Evolutionary conservation across 2,797 vertebrate species (phyloP), one percentile per base, ranked within the genome.

Genomic region (Myripristis murdjan): DNA sequence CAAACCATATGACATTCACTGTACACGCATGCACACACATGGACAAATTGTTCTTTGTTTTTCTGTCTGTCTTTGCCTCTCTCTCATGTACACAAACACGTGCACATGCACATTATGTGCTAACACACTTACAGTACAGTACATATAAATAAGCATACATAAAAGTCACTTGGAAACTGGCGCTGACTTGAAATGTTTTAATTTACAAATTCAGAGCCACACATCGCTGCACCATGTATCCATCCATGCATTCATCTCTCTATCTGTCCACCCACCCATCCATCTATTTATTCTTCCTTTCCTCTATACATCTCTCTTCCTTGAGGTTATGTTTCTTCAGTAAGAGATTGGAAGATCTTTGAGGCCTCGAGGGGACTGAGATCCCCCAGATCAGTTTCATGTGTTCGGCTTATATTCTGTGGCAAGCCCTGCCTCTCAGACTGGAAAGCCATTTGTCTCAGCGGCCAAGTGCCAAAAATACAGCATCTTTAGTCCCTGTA

Each of bases 371-470:
- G 43, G 56, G 49, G 23, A 60, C 49, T 41, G 37, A 49, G 43
- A 63, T 69, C 11, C 22, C 15, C 10, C 20, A 2, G 67, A 73
- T 75, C 46, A 23, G 52, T 77, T 69, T 68, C 46, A 31, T 54
- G 41, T 53, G 39, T 66, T 70, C 60, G 56, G 46, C 33, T 39
- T 22, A 9, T n/a, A 23, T 58, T 31, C 48, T 68, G 20, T 16
- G 60, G 6, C 18, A 8, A 20, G 53, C 47, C 12, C 41, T 46
- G 18, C 31, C 44, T 70, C 52, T 43, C 54, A 31, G 24, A 51
- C 37, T 33, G 46, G 20, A 48, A 70, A 56, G 58, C 6, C 49
- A 66, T 80, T 79, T 57, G 44, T 77, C 78, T 71, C 49, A 67
- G 39, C 46, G 56, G 23, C 26, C 16, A 56, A 62, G 35, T 56